A percentile compares a stretch with the other conserved stretches of the same genome.
These are phyloP conservation scores for Dione vanillae DNA, from an alignment of 2,888 invertebrate species.

Conservation along the genomic window DNA sequence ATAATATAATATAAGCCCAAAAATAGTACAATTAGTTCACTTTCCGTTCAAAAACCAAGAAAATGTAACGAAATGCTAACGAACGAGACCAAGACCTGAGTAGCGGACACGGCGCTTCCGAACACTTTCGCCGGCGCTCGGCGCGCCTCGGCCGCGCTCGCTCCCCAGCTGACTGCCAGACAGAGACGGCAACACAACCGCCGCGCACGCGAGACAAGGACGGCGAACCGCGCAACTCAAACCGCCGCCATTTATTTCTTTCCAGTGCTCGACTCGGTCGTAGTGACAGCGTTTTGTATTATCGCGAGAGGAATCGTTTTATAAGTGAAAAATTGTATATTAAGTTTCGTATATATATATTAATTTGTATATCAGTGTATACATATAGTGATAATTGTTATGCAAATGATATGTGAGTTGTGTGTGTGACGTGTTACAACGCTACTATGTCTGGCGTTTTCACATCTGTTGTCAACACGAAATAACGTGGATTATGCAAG, in stretches of 20 bases:
- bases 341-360: slow-evolving; percentile 66
- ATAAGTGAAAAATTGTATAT: slow-evolving; percentile 73
- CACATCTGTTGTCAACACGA: slow-evolving; percentile 79
- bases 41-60: slow-evolving; percentile 50
- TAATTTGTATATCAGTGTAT: slow-evolving; percentile 57
- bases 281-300: slow-evolving; percentile 76
- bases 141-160: slow-evolving; percentile 68
- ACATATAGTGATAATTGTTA: slow-evolving; percentile 61
- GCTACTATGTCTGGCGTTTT: slow-evolving; percentile 72
- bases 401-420: slow-evolving; percentile 58
- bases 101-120: slow-evolving; percentile 57
- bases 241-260: slow-evolving; percentile 79
- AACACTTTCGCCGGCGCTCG: slow-evolving; percentile 79
- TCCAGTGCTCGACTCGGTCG: slow-evolving; percentile 75
- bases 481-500: slow-evolving; percentile 82
- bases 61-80: slow-evolving; percentile 52
- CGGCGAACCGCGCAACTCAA: slow-evolving; percentile 68
- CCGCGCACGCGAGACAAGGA: slow-evolving; percentile 51
- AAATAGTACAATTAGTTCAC: slow-evolving; percentile 42
- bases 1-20: too few relatives aligned
- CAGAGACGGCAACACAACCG: slow-evolving; percentile 56
- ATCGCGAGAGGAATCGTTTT: slow-evolving; percentile 70
- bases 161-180: slow-evolving; percentile 80
- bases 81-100: slow-evolving; percentile 27
- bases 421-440: slow-evolving; percentile 54